Evolutionary conservation across 2,888 invertebrate species (phyloP).

Genomic region (Rhaphigaster nebulosa): DNA sequence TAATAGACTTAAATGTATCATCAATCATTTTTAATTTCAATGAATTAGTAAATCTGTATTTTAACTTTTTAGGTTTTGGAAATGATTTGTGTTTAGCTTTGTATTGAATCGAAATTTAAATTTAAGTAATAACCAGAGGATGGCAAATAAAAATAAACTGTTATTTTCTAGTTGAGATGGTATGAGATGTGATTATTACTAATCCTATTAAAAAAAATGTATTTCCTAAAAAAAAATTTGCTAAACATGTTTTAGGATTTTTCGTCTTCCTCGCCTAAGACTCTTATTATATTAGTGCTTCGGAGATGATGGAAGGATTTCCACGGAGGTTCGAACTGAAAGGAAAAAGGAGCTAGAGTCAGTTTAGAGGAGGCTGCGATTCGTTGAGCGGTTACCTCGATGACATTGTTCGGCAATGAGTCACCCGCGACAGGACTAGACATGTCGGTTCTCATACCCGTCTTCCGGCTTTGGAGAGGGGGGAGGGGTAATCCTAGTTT

Average conservation of each 20-base stretch:
- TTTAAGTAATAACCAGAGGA: no score
- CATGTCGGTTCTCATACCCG: not conserved
- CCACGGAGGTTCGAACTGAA: not conserved
- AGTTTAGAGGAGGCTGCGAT: not conserved
- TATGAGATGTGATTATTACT: no score
- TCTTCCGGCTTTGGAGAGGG: conserved; percentile 6
- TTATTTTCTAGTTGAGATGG: no score
- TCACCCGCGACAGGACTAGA: not conserved
- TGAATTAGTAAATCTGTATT: no score
- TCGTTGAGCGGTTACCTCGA: not conserved
- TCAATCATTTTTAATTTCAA: no score
- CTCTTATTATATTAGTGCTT: not conserved
- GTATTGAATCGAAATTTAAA: no score
- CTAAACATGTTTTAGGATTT: not conserved
- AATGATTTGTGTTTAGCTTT: no score
- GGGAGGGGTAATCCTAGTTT: not conserved
- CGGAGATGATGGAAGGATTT: not conserved
- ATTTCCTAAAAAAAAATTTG: not conserved
- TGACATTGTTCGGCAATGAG: conserved; percentile 28
- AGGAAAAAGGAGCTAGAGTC: not conserved
- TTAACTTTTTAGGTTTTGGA: no score
- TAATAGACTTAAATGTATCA: no score
- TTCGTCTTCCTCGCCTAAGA: not conserved
- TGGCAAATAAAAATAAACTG: no score
- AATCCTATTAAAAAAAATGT: no score